Conservation (phyloP, 2,888 invertebrate genomes). For the Melanargia galathea region DNA sequence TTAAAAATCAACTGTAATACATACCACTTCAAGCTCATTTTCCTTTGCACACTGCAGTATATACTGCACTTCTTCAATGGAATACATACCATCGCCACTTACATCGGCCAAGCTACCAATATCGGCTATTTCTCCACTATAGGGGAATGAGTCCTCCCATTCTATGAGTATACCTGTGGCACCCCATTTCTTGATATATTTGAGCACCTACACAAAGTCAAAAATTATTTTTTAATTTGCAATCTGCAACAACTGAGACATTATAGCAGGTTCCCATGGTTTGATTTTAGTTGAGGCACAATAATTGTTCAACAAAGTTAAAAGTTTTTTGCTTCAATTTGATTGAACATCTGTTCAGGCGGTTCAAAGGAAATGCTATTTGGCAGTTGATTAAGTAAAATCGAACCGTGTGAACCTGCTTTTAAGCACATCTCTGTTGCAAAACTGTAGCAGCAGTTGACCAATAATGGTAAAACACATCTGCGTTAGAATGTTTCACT, state of each 20-base stretch:
- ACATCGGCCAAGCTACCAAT: constrained; percentile 81
- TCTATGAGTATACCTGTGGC: constrained; percentile 92
- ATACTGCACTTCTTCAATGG: constrained; percentile 82
- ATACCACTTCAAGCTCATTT: constrained; percentile 85
- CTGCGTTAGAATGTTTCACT: no score
- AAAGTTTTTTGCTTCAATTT: no score
- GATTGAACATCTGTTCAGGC: no score
- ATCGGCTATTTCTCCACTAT: constrained; percentile 82
- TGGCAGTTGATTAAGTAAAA: no score
- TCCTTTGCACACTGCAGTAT: constrained; percentile 86
- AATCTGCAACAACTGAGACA: background rate
- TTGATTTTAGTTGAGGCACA: no score
- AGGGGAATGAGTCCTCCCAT: constrained; percentile 96
- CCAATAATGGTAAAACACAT: no score
- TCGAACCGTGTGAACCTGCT: no score
- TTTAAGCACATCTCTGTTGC: no score
- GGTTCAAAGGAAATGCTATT: no score
- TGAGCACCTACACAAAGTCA: constrained; percentile 49
- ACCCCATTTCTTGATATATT: constrained; percentile 81
- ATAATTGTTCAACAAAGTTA: no score
- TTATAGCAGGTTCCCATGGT: no score
- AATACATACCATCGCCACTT: constrained; percentile 81
- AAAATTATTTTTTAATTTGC: background rate
- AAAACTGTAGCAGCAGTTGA: no score
- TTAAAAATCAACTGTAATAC: constrained; percentile 40